Percentiles rank a stretch among this genome's conserved stretches.
Evolutionary conservation across 2,113 vertebrate species (phyloP).

Genomic region (Caranx ignobilis): DNA sequence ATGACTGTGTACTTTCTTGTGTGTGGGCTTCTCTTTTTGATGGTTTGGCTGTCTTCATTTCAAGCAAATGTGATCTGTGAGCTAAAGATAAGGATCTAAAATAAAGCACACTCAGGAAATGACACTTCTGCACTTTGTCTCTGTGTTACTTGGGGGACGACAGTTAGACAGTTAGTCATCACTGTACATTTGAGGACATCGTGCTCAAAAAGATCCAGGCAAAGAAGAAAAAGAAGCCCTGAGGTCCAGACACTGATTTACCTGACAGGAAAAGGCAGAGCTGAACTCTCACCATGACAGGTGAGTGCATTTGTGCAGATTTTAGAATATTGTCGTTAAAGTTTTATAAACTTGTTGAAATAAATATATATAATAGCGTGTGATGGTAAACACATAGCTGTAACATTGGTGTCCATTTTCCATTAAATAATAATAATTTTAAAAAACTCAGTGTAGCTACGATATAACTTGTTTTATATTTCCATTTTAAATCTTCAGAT

Average conservation of each 20-base stretch:
- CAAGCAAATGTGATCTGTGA: no score
- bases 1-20: no score
- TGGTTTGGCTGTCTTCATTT: no score
- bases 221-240: not conserved
- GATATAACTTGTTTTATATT: no score
- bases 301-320: conserved; percentile 43
- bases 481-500: no score
- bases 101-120: conserved; percentile 39
- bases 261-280: conserved; percentile 1
- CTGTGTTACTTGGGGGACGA: not conserved
- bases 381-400: no score
- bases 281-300: conserved; percentile 46
- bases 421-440: no score
- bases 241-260: not conserved
- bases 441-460: no score
- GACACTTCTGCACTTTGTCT: conserved; percentile 16
- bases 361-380: no score
- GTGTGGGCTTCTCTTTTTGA: no score
- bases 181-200: not conserved
- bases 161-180: not conserved
- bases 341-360: not conserved
- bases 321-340: not conserved
- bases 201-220: not conserved
- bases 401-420: no score
- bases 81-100: no score